These are phyloP conservation scores for Slavum lentiscoides DNA, from an alignment of 2,888 invertebrate genomes.

Conservation along the genomic window DNA sequence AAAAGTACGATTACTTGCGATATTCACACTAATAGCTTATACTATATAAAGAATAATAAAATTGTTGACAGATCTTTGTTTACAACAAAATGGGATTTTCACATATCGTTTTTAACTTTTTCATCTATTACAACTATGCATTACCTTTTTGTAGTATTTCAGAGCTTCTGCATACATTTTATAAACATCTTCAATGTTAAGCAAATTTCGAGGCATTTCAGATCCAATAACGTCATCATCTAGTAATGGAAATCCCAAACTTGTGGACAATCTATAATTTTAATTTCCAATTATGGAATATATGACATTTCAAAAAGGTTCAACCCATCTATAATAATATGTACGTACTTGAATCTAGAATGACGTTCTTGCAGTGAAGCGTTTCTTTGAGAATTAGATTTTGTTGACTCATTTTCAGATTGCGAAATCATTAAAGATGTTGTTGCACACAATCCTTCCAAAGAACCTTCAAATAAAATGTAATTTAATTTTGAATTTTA, in stretches of 20 bases:
- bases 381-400: conserved; percentile 77
- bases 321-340: not conserved
- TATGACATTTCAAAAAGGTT: too few species aligned
- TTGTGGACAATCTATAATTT: conserved; percentile 24
- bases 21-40: too few species aligned
- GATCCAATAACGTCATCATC: conserved; percentile 37
- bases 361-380: too few species aligned
- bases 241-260: conserved; percentile 42
- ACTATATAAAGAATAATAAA: too few species aligned
- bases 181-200: conserved; percentile 73
- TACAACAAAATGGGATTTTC: too few species aligned
- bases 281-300: not conserved
- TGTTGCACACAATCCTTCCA: conserved; percentile 75
- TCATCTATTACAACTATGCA: not conserved
- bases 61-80: too few species aligned
- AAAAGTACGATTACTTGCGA: too few species aligned
- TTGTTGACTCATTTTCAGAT: conserved; percentile 79
- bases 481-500: not conserved
- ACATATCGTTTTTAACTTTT: not conserved
- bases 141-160: conserved; percentile 85
- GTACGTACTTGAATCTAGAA: conserved; percentile 53
- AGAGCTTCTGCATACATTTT: conserved; percentile 89
- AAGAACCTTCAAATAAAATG: conserved; percentile 63
- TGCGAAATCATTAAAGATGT: conserved; percentile 80
- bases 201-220: conserved; percentile 49